Evolutionary conservation across 2,797 vertebrate species (phyloP).

Genomic region (Clarias fuscus): DNA sequence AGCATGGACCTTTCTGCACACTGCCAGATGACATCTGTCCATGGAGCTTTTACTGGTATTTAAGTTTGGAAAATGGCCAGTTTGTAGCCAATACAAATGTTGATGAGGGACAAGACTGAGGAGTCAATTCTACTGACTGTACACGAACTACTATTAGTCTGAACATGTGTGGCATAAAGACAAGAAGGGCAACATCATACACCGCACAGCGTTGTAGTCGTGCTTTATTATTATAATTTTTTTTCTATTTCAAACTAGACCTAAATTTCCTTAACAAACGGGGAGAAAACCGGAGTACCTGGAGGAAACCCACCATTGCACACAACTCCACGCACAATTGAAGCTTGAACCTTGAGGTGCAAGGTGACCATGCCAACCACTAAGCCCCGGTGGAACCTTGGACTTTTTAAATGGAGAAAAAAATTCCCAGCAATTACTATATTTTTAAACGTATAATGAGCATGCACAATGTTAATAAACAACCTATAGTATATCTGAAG

Average conservation of each 20-base stretch:
- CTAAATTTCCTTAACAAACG: no score
- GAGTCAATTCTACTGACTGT: neutral
- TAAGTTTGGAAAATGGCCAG: conserved; percentile 58
- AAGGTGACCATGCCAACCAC: no score
- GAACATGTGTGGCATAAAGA: neutral
- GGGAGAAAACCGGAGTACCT: no score
- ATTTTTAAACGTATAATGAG: neutral
- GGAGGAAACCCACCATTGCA: no score
- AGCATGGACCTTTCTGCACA: conserved; percentile 49
- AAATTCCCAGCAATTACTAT: neutral
- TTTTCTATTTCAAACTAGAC: no score
- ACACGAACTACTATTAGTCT: neutral
- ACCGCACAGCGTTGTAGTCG: neutral
- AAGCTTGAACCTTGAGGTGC: no score
- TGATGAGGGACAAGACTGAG: neutral
- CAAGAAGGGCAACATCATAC: neutral
- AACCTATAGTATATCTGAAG: neutral
- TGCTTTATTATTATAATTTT: no score
- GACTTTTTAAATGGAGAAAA: neutral
- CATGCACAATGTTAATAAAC: neutral
- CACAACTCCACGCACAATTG: no score
- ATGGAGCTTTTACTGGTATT: conserved; percentile 68
- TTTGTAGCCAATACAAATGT: neutral
- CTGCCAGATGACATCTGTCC: conserved; percentile 66
- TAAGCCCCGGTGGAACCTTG: no score